Conservation (phyloP, 2,888 invertebrate species). For the Bursaphelenchus okinawaensis region DNA sequence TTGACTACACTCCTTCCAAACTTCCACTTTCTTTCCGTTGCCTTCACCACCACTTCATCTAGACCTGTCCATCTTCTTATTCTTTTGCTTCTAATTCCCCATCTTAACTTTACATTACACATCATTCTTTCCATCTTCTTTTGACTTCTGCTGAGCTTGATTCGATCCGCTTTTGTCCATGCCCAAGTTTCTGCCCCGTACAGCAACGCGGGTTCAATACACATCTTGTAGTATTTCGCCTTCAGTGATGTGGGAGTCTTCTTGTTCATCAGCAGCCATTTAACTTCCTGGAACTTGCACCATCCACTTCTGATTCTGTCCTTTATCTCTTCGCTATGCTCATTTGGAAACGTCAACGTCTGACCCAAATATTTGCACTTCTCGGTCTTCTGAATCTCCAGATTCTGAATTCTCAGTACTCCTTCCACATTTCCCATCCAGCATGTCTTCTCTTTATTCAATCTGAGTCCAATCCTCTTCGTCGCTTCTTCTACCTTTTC, state of each 20-base stretch:
- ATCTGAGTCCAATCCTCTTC: background rate
- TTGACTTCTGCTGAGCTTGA: background rate
- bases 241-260: background rate
- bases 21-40: too few relatives aligned
- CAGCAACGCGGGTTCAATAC: background rate
- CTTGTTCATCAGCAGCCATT: background rate
- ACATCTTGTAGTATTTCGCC: background rate
- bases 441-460: constrained; percentile 1
- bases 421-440: background rate
- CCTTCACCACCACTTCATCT: too few relatives aligned
- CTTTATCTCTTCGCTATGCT: background rate
- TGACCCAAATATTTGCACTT: background rate
- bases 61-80: too few relatives aligned
- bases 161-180: background rate
- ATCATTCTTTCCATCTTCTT: background rate
- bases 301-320: background rate
- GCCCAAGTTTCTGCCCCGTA: background rate
- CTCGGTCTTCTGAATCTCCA: background rate
- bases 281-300: background rate
- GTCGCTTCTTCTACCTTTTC: background rate
- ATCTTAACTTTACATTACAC: too few relatives aligned
- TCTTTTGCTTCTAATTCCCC: too few relatives aligned
- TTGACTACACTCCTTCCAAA: too few relatives aligned
- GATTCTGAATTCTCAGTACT: too few relatives aligned
- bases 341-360: background rate